A percentile compares a stretch with the other conserved stretches of the same genome.
Conservation (phyloP, 2,113 vertebrate genomes). For the Eidolon helvum region DNA sequence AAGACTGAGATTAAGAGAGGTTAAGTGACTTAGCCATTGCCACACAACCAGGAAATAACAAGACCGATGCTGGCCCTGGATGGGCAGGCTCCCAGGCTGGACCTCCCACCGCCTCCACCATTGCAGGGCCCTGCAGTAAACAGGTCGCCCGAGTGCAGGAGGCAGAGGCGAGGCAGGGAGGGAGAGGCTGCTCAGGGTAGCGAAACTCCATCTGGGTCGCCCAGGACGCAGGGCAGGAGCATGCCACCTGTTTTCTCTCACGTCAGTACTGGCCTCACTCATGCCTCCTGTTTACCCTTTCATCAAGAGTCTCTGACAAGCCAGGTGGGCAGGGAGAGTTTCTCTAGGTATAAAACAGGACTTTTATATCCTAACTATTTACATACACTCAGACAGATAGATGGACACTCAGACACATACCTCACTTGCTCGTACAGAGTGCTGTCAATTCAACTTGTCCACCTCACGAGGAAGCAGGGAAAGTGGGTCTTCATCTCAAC, state of each 20-base stretch:
- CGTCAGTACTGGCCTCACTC: background rate
- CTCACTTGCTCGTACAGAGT: background rate
- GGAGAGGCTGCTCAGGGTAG: background rate
- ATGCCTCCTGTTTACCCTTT: slow-evolving; percentile 23
- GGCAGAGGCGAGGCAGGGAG: background rate
- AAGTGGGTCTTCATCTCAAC: background rate
- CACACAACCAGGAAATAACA: background rate
- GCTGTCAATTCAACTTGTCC: background rate
- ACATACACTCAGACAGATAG: background rate
- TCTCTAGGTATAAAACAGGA: slow-evolving; percentile 22
- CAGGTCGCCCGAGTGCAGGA: background rate
- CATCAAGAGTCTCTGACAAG: background rate
- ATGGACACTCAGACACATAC: background rate
- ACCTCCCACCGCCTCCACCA: background rate
- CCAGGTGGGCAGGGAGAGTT: background rate
- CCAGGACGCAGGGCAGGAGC: background rate
- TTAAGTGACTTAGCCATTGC: background rate
- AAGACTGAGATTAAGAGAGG: background rate
- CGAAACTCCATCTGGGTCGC: background rate
- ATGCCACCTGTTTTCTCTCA: background rate
- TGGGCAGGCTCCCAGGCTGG: background rate
- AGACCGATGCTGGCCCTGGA: background rate
- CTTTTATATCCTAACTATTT: background rate
- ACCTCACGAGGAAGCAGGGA: background rate
- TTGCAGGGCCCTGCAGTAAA: background rate